A percentile compares a stretch with the other conserved stretches of the same genome.
Evolutionary conservation across 2,113 vertebrate species (phyloP).

Genomic region (Zosterops japonicus): DNA sequence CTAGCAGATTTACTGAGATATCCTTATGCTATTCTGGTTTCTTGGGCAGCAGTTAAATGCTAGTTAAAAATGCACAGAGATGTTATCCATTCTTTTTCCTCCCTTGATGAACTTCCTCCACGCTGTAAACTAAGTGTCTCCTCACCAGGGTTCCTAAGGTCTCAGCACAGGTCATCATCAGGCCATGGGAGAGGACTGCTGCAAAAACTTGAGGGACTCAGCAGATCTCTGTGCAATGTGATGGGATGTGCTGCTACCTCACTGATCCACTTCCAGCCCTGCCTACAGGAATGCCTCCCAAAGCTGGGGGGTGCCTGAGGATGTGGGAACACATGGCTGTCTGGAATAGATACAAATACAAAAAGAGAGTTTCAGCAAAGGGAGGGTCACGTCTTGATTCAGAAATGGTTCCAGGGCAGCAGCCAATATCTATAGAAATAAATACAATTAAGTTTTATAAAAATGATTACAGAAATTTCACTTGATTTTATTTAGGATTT

Average conservation of each 20-base stretch:
- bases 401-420: background rate
- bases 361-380: background rate
- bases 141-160: background rate
- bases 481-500: background rate
- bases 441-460: background rate
- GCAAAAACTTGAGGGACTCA: background rate
- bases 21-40: background rate
- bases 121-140: background rate
- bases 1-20: background rate
- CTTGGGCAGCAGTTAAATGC: background rate
- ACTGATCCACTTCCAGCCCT: background rate
- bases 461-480: background rate
- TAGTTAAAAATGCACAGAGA: background rate
- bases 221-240: background rate
- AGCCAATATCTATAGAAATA: background rate
- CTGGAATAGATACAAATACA: background rate
- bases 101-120: background rate
- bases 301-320: rapidly evolving
- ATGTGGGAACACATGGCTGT: background rate
- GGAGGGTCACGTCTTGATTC: background rate
- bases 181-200: background rate
- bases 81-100: background rate
- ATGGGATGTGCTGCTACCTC: background rate
- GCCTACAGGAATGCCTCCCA: background rate
- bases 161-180: background rate